These are phyloP conservation scores for Nineta flava DNA, from an alignment of 2,888 invertebrate species.

Conservation along the genomic window DNA sequence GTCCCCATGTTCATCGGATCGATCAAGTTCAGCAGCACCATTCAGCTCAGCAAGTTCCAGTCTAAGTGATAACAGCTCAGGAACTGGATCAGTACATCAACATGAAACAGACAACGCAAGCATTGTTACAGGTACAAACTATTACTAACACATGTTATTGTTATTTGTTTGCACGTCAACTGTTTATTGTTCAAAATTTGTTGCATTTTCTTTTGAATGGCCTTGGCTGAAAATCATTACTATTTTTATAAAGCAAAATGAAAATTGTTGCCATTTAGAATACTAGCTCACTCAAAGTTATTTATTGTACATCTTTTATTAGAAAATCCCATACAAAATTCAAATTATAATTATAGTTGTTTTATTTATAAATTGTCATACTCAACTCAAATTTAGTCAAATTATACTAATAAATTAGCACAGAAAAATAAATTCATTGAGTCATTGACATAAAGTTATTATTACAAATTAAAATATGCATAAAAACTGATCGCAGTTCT, in stretches of 20 bases:
- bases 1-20: constrained; percentile 74
- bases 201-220: neutral
- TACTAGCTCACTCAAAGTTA: neutral
- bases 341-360: too few species aligned
- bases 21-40: constrained; percentile 57
- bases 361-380: too few species aligned
- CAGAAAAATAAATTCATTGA: too few species aligned
- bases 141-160: constrained; percentile 5
- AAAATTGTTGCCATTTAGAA: neutral
- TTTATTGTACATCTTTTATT: too few species aligned
- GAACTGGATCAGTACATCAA: constrained; percentile 34
- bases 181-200: neutral
- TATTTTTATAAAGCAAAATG: neutral
- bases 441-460: too few species aligned
- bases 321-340: too few species aligned
- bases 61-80: constrained; percentile 51
- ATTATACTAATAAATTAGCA: too few species aligned
- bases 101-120: constrained; percentile 65
- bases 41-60: constrained; percentile 85
- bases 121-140: constrained; percentile 65
- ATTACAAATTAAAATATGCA: neutral
- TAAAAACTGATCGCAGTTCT: constrained; percentile 19
- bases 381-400: too few species aligned
- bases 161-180: neutral
- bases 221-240: neutral